Evolutionary conservation across 1,140 invertebrate genomes (phyloP), one percentile per base, ranked within the genome.

Genomic region (Drosophila pachea): DNA sequence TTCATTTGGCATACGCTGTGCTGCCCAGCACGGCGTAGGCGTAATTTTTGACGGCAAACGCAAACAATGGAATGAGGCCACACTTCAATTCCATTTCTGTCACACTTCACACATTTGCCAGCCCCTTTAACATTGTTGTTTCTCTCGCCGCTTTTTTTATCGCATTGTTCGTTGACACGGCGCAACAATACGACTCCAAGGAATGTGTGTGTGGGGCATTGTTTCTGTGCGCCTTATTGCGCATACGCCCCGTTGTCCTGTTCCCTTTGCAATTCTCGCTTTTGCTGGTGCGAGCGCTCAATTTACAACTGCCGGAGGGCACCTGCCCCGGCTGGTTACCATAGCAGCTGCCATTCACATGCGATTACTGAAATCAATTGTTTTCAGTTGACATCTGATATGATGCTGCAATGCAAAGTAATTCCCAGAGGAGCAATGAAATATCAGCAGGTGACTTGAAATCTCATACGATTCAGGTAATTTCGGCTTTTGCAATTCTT

Each of bases 251-350:
- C 69, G 68, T 66, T 74, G 79, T 59, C 42, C 53, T 22, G 22
- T 29, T 31, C 47, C 54, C 47, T 56, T 65, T 59, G 8, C 31
- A 52, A 33, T 32, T 33, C 38, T 33, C 43, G 58, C 47, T 45
- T 72, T 40, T 33, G 8, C 16, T 14, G 22, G 12, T 35, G 32
- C 59, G n/a, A 16, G 48, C 73, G 54, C 47, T 70, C 66, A 63
- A 78, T 70, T 78, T 71, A 74, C 71, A 78, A 78, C 66, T 63
- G 53, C 12, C 38, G 54, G 50, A 78, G 56, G 55, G 35, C 35
- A 31, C 74, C 67, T 35, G 8, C 35, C 5, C 7, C 40, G n/a
- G 12, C 5, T 47, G 8, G 50, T 12, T 45, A 40, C 16, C 9
- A 55, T 52, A 32, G 54, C 54, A 45, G 32, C 16, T 7, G 33